A percentile compares a stretch with the other conserved stretches of the same genome.
Evolutionary conservation across 2,797 vertebrate genomes (phyloP).

Genomic region (Micromesistius poutassou): DNA sequence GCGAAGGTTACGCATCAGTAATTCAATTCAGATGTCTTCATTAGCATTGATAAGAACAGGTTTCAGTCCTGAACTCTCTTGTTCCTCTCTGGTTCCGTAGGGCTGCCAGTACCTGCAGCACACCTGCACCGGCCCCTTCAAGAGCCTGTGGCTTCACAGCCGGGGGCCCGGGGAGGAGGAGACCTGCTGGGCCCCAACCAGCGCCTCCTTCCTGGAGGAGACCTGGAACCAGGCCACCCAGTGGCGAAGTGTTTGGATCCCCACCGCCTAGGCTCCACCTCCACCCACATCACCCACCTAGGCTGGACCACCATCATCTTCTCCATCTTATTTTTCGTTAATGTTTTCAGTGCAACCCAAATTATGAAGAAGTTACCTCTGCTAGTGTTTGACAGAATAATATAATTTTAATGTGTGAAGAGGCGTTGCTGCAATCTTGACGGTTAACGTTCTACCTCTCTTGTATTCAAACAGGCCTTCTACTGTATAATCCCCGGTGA

Average conservation of each 20-base stretch:
- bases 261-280: slow-evolving; percentile 59
- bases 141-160: slow-evolving; percentile 64
- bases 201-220: slow-evolving; percentile 63
- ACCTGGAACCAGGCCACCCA: slow-evolving; percentile 71
- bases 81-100: slow-evolving; percentile 38
- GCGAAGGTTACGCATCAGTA: too few species aligned
- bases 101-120: slow-evolving; percentile 76
- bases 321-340: too few species aligned
- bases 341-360: too few species aligned
- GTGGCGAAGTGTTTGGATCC: slow-evolving; percentile 81
- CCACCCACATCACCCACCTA: not conserved
- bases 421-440: not conserved
- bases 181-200: slow-evolving; percentile 50
- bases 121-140: slow-evolving; percentile 69
- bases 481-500: not conserved
- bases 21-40: too few species aligned
- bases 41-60: not conserved
- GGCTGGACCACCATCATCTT: not conserved
- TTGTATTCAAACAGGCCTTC: not conserved
- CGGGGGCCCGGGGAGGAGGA: slow-evolving; percentile 38
- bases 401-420: not conserved
- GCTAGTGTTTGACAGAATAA: not conserved
- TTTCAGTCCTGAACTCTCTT: not conserved
- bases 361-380: too few species aligned
- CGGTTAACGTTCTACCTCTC: too few species aligned